Evolutionary conservation across 1,140 invertebrate species (phyloP), one percentile per base, ranked within the genome.

Genomic region (Aradophagus sp.): DNA sequence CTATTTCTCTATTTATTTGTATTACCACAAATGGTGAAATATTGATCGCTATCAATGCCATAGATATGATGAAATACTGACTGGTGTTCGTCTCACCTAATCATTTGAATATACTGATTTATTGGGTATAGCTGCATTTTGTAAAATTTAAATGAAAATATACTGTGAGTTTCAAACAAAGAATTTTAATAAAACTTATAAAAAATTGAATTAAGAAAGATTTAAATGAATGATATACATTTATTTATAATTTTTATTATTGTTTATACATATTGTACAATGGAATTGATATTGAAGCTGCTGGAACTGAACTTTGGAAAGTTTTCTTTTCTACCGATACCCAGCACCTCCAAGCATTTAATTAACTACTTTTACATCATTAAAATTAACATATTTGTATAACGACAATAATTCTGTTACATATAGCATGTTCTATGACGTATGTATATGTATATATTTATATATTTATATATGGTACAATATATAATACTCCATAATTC

Each of bases 261-360:
- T 59, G 78, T 77, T 82, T 84, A 84, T 84, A 84, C 83, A 84
- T 86, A 86, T 84, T 77, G 74, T 86, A 86, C 84, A 86, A 78
- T 84, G 80, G 80, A 84, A 84, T 83, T 84, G 78, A 79, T 82
- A 79, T 65, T 76, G 78, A 82, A 84, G 77, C 72, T 78, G 77
- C 71, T 83, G 78, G 77, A 82, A 79, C 67, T 79, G 74, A 67
- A 81, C 67, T 75, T 47, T 66, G 55, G 68, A 70, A 67, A 69
- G 48, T 48, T 52, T 13, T 39, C 42, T 61, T 58, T 3, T 67
- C 45, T 66, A 73, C 29, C 32, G 34, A 65, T 41, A 76, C 38
- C 73, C 76, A 78, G 76, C 77, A 77, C 65, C 72, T 75, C 36
- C 68, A 63, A 61, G 10, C 1, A 10, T 66, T 59, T 67, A 74